Evolutionary conservation across 1,140 invertebrate species (phyloP).

Genomic region (Ridgeia piscesae): DNA sequence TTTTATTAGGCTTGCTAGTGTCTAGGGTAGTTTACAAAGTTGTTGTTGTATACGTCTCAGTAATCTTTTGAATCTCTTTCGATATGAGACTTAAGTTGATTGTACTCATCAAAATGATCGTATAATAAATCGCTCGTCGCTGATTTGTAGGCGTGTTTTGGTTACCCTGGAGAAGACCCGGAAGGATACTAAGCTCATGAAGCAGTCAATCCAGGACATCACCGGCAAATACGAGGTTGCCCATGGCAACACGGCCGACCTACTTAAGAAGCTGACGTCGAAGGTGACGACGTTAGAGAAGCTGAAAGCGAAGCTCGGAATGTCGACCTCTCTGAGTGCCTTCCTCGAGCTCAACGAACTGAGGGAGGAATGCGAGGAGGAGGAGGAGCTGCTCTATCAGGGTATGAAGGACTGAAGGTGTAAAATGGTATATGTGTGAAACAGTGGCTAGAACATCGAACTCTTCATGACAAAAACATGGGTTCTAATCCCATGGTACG

Average conservation of each 20-base stretch:
- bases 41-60: too few species aligned
- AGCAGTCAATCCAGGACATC: constrained; percentile 51
- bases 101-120: too few species aligned
- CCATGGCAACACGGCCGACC: constrained; percentile 46
- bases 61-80: too few species aligned
- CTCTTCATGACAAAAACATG: neutral
- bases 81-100: too few species aligned
- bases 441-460: neutral
- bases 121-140: neutral
- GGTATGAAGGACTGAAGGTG: constrained; percentile 34
- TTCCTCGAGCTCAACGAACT: constrained; percentile 55
- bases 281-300: constrained; percentile 55
- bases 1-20: too few species aligned
- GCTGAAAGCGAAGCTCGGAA: constrained; percentile 51
- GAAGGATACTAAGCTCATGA: constrained; percentile 53
- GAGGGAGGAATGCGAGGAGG: constrained; percentile 49
- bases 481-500: neutral
- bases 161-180: constrained; percentile 53
- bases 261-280: constrained; percentile 48
- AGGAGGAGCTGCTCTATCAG: constrained; percentile 53
- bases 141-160: constrained; percentile 34
- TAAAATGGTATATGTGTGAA: neutral
- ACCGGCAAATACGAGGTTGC: constrained; percentile 50
- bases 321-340: constrained; percentile 51
- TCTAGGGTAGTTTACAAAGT: too few species aligned